These are phyloP conservation scores for Auanema sp. DNA, from an alignment of 2,888 invertebrate genomes.

Conservation along the genomic window DNA sequence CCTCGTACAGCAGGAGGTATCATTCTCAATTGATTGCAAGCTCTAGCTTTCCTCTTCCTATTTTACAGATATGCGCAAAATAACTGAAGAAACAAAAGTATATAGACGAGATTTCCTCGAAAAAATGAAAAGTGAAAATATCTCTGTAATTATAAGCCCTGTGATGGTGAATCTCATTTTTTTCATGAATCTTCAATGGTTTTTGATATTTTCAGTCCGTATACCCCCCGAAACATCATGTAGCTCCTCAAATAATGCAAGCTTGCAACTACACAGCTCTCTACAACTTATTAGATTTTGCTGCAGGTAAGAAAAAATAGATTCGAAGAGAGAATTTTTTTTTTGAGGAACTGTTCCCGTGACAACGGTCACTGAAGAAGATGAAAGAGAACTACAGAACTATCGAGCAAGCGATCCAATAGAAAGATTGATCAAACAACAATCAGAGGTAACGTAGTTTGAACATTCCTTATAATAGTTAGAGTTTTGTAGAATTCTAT, in stretches of 20 bases:
- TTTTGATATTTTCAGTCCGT: conserved; percentile 15
- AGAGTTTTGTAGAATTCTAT: conserved; percentile 41
- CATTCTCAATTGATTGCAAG: conserved; percentile 4
- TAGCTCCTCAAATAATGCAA: conserved; percentile 43
- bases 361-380: conserved; percentile 54
- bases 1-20: conserved; percentile 27
- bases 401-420: conserved; percentile 49
- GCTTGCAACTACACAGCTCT: conserved; percentile 60
- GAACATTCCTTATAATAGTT: conserved; percentile 14
- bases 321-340: too few species aligned
- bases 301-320: conserved; percentile 51
- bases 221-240: conserved; percentile 45
- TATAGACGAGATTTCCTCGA: not conserved
- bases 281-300: conserved; percentile 64
- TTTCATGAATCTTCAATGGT: not conserved
- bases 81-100: not conserved
- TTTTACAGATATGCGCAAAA: too few species aligned
- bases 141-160: not conserved
- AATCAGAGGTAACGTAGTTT: conserved; percentile 34
- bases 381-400: conserved; percentile 37
- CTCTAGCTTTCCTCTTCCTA: too few species aligned
- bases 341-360: conserved; percentile 53
- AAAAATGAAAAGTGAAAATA: not conserved
- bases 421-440: conserved; percentile 41
- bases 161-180: not conserved